Conservation (phyloP, 2,888 invertebrate species). For the Caenorhabditis angaria region DNA sequence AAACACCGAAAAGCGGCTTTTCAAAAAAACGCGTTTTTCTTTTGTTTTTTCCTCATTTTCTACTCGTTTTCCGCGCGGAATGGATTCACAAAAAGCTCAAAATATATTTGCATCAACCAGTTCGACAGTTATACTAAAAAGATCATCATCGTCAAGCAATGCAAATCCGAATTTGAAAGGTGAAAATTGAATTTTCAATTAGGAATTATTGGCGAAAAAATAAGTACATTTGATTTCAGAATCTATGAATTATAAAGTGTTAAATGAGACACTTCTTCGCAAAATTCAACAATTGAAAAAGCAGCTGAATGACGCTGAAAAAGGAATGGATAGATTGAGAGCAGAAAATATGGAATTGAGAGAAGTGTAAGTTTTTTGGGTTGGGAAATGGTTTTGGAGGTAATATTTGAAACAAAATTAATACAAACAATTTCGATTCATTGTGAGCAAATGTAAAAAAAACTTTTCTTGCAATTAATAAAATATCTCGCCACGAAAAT, state of each 20-base stretch:
- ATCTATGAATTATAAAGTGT: conserved; percentile 5
- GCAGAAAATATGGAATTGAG: conserved; percentile 24
- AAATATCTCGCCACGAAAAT: too few relatives aligned
- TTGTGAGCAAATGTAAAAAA: too few relatives aligned
- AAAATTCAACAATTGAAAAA: conserved; percentile 2
- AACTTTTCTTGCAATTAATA: too few relatives aligned
- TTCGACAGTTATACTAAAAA: background rate
- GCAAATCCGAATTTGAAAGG: background rate
- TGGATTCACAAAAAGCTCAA: background rate
- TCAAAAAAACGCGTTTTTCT: background rate
- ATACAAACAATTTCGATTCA: too few relatives aligned
- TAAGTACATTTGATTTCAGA: conserved; percentile 7
- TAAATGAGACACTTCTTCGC: conserved; percentile 1
- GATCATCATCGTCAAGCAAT: background rate
- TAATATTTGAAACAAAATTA: too few relatives aligned
- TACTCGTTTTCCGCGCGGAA: background rate
- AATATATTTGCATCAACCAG: conserved; percentile 1
- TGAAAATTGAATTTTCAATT: background rate
- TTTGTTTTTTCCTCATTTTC: too few relatives aligned
- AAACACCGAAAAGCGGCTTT: too few relatives aligned
- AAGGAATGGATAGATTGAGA: conserved; percentile 26
- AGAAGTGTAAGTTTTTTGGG: conserved; percentile 10
- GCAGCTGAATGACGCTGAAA: conserved; percentile 21
- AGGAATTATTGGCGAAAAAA: too few relatives aligned
- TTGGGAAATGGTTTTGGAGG: background rate